Evolutionary conservation across 2,113 vertebrate genomes (phyloP).

Genomic region (Periophthalmus modestus): DNA sequence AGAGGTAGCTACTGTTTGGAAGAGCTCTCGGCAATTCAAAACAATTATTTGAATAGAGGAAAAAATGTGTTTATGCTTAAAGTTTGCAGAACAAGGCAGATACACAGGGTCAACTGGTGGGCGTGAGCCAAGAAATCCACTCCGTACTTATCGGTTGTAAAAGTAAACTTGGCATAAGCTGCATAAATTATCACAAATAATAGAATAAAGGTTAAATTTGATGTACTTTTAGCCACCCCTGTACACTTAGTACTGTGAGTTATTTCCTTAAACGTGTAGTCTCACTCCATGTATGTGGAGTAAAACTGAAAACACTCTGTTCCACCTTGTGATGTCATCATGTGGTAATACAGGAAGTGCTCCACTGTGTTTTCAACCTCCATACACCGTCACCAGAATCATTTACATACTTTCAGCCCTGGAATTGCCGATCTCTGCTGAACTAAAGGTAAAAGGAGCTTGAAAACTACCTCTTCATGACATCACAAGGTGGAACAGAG

Average conservation of each 20-base stretch:
- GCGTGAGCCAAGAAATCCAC: constrained; percentile 31
- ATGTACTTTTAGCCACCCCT: neutral
- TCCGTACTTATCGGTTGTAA: constrained; percentile 13
- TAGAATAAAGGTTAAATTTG: neutral
- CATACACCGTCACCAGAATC: too few relatives aligned
- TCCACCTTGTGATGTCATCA: too few relatives aligned
- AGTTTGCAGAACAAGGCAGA: constrained; percentile 22
- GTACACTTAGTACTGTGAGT: neutral
- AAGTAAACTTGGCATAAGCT: constrained; percentile 8
- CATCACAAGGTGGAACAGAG: too few relatives aligned
- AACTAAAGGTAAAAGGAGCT: too few relatives aligned
- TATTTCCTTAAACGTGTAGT: too few relatives aligned
- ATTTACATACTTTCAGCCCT: too few relatives aligned
- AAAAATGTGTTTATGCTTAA: constrained; percentile 37
- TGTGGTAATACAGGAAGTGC: too few relatives aligned
- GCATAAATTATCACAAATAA: neutral
- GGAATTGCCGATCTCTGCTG: too few relatives aligned
- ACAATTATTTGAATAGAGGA: constrained; percentile 18
- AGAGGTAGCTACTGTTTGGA: constrained; percentile 13
- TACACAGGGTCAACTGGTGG: constrained; percentile 37
- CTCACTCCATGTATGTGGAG: too few relatives aligned
- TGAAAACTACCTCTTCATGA: too few relatives aligned
- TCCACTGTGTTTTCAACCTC: too few relatives aligned
- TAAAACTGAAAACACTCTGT: too few relatives aligned
- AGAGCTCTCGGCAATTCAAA: constrained; percentile 16